Percentiles rank a stretch among this genome's conserved stretches.
Conservation (phyloP, 2,888 invertebrate genomes). For the Caenorhabditis sp. region DNA sequence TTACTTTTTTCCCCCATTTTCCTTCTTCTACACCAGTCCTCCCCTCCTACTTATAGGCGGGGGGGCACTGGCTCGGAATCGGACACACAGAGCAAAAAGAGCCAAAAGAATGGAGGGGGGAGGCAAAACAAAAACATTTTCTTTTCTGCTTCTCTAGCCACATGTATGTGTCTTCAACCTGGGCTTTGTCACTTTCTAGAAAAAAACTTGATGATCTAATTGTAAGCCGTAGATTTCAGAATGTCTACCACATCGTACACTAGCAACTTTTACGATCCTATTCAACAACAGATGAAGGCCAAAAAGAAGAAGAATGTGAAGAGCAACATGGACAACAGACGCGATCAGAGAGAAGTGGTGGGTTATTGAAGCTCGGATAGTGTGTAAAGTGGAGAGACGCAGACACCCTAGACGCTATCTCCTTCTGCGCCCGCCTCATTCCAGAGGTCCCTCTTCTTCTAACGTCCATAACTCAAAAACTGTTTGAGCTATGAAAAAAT, state of each 20-base stretch:
- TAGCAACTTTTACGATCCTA: not conserved
- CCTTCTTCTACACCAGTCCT: not conserved
- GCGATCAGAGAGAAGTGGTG: not conserved
- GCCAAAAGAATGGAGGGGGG: not conserved
- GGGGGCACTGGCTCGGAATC: constrained; percentile 2
- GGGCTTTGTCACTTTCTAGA: not conserved
- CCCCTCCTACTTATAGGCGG: not conserved
- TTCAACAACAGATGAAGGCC: not conserved
- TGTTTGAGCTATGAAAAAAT: not conserved
- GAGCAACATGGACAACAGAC: not conserved
- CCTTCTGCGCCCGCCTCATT: too few relatives aligned
- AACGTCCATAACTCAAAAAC: too few relatives aligned
- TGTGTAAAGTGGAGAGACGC: not conserved
- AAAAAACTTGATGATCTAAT: not conserved
- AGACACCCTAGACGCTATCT: too few relatives aligned
- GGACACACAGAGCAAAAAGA: not conserved
- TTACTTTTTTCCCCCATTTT: constrained; percentile 34
- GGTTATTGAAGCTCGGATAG: not conserved
- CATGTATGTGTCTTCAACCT: not conserved
- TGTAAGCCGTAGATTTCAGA: too few relatives aligned
- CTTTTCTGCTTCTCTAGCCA: not conserved
- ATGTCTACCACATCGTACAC: not conserved
- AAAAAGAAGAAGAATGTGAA: constrained; percentile 1
- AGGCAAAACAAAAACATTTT: not conserved
- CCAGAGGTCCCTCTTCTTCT: too few relatives aligned